Percentiles rank a stretch among this genome's conserved stretches.
phyloP scores from a whole-genome alignment of 2,797 vertebrate species.

The Rhincodon typus region DNA sequence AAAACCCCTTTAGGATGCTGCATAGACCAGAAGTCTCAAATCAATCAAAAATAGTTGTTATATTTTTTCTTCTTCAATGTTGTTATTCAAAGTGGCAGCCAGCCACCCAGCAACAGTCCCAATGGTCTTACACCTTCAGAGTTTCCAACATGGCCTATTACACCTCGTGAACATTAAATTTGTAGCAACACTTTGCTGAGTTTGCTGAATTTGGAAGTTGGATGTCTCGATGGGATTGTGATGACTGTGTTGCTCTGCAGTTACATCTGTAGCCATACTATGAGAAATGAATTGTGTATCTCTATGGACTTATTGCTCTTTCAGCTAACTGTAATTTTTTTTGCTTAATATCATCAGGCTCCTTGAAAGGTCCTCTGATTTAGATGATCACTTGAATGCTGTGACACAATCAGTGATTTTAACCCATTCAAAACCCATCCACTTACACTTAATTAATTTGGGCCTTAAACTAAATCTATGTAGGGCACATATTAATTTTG shows the following conservation, averaged over 20 bases:
- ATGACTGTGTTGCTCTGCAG: not conserved
- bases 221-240: not conserved
- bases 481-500: too few relatives aligned
- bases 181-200: not conserved
- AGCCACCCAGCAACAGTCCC: not conserved
- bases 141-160: not conserved
- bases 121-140: not conserved
- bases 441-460: not conserved
- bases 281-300: not conserved
- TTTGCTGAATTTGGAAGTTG: not conserved
- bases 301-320: not conserved
- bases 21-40: not conserved
- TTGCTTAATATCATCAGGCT: not conserved
- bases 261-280: not conserved
- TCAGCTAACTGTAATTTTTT: not conserved
- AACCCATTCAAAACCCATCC: not conserved
- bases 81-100: constrained; percentile 26
- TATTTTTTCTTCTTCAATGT: not conserved
- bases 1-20: not conserved
- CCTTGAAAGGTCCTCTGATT: not conserved
- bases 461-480: not conserved
- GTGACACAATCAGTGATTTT: not conserved
- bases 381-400: not conserved
- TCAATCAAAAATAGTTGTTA: not conserved
- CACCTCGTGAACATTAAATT: not conserved